These are phyloP conservation scores for Hylaeus anthracinus DNA, from an alignment of 1,140 invertebrate species.

Conservation along the genomic window DNA sequence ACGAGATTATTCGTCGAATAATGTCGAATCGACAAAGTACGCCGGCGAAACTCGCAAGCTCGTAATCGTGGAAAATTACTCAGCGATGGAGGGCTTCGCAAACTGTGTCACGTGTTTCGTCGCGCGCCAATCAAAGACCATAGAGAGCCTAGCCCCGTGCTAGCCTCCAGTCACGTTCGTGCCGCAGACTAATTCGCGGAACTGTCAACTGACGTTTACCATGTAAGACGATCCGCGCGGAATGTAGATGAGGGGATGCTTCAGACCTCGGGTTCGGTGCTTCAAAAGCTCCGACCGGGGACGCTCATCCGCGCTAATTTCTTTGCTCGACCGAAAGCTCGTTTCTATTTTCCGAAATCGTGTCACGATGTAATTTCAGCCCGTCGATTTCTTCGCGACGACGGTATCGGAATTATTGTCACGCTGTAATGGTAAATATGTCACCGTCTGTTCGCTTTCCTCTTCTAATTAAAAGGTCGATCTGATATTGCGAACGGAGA, in stretches of 20 bases:
- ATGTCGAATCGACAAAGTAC: neutral
- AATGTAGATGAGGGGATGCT: constrained; percentile 32
- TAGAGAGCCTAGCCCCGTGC: neutral
- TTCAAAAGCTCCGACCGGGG: neutral
- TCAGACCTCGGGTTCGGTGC: neutral
- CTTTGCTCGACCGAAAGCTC: neutral
- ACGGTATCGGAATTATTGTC: neutral
- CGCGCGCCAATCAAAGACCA: constrained; percentile 36
- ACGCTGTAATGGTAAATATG: too few relatives aligned
- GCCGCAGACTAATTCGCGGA: constrained; percentile 36
- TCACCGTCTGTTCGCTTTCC: too few relatives aligned
- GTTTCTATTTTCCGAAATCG: neutral
- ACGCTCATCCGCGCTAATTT: constrained; percentile 4
- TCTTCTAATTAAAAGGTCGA: too few relatives aligned
- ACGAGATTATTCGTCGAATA: neutral
- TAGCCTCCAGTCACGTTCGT: constrained; percentile 19
- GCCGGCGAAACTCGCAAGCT: too few relatives aligned
- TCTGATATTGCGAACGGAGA: too few relatives aligned
- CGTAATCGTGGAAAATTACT: constrained; percentile 19
- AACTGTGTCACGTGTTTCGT: constrained; percentile 30
- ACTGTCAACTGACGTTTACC: constrained; percentile 44
- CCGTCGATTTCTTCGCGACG: neutral
- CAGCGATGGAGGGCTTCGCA: neutral
- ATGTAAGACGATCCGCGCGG: constrained; percentile 39
- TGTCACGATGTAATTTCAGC: neutral